Base-by-base conservation (phyloP, 2,113 vertebrate species). In the Synodontis membranacea region DNA sequence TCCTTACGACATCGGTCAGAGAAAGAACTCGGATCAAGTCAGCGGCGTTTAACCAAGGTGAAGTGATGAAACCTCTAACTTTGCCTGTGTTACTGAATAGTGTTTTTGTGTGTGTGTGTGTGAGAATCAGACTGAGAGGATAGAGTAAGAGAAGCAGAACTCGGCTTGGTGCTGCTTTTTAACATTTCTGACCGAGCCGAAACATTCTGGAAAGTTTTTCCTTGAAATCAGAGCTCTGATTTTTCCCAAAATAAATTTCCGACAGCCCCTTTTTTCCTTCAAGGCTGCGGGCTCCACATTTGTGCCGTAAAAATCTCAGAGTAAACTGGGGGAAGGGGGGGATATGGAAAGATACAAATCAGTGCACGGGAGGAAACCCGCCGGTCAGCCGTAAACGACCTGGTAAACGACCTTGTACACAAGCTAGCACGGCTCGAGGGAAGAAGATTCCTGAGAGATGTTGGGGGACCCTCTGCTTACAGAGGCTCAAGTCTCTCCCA, bases 361-460 rank as follows among this genome's bases (percentile, higher is more conserved):
- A 42, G 75, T 84, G 84, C 84, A 80, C 34, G 48, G 52, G 50
- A 81, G 82, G 56, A 84, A 85, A 62, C 62, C 64, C n/a, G 56
- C 25, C 25, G n/a, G 75, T 44, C 39, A 6, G 39, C 44, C 28
- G 62, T 74, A 78, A 80, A 86, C 85, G n/a, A 37, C 82, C 52
- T 37, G 62, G 82, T 82, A 84, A 85, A 87, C 86, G 82, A 83
- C 39, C 64, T 86, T 58, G 58, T 50, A 31, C 85, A 85, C 23
- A 76, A 19, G 0, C 50, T 62, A 31, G 52, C 70, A 70, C 28
- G 19, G 19, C 23, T 31, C 1, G 34, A 50, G 48, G 17, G 75
- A 42, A 48, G 56, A 60, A 62, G 82, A 60, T 84, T 70, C 84
- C 88, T 85, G 89, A 92, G 89, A 92, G 90, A 92, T 89, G 88